These are phyloP conservation scores for Harpia harpyja DNA, from an alignment of 2,797 vertebrate genomes.

Conservation along the genomic window DNA sequence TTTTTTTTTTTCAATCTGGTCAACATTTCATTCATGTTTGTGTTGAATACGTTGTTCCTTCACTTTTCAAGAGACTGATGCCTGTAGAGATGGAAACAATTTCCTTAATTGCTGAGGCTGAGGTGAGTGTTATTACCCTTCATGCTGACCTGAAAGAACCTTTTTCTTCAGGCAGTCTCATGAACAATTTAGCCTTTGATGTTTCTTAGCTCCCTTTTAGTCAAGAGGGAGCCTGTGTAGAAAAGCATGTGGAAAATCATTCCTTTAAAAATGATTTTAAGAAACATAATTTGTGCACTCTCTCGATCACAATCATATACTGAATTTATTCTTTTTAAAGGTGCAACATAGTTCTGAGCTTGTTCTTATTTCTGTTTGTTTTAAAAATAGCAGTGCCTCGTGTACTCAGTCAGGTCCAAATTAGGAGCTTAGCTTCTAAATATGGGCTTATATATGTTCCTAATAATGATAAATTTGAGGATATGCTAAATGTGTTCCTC, in stretches of 20 bases:
- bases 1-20: not conserved
- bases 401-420: not conserved
- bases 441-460: not conserved
- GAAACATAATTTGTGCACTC: not conserved
- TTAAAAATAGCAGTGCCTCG: slow-evolving; percentile 18
- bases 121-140: slow-evolving; percentile 33
- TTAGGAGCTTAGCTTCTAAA: slow-evolving; percentile 15
- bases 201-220: not conserved
- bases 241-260: not conserved
- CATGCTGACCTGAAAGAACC: slow-evolving; percentile 37
- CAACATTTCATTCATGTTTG: slow-evolving; percentile 56
- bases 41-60: not conserved
- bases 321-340: not conserved
- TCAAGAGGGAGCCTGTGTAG: not conserved
- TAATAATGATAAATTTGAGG: not conserved
- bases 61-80: slow-evolving; percentile 6
- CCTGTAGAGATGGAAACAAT: slow-evolving; percentile 21
- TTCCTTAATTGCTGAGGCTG: slow-evolving; percentile 34
- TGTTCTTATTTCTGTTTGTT: not conserved
- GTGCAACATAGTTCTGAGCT: not conserved
- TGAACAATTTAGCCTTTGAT: slow-evolving; percentile 14
- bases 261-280: slow-evolving; percentile 1
- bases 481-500: not conserved
- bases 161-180: slow-evolving; percentile 23
- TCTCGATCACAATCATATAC: not conserved